Evolutionary conservation across 2,113 vertebrate genomes (phyloP).

Genomic region (Romanogobio albipinnatus): DNA sequence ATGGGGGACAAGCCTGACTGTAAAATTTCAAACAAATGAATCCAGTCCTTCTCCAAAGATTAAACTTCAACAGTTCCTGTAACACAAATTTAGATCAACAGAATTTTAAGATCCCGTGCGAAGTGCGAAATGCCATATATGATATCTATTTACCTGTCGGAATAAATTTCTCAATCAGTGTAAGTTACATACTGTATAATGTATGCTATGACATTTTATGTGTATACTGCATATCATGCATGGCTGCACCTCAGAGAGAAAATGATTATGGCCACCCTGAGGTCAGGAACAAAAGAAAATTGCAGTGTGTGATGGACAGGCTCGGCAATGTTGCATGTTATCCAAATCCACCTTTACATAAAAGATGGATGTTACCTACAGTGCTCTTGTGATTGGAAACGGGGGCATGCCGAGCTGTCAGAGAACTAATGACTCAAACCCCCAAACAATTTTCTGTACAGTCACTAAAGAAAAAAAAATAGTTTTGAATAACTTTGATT

Average conservation of each 20-base stretch:
- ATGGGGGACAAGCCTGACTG: not conserved
- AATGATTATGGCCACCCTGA: slow-evolving; percentile 35
- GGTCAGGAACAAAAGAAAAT: slow-evolving; percentile 32
- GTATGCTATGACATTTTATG: slow-evolving; percentile 18
- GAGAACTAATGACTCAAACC: slow-evolving; percentile 15
- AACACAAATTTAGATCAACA: not conserved
- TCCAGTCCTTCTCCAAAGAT: not conserved
- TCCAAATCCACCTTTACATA: slow-evolving; percentile 22
- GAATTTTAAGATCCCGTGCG: not conserved
- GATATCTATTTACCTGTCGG: not conserved
- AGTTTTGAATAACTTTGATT: slow-evolving; percentile 27
- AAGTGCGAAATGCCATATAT: not conserved
- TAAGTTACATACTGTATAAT: slow-evolving; percentile 1
- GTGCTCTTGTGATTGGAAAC: slow-evolving; percentile 23
- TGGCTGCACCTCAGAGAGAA: slow-evolving; percentile 27
- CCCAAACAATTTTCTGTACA: not conserved
- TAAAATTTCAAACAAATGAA: too few relatives aligned
- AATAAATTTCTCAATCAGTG: not conserved
- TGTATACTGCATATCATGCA: not conserved
- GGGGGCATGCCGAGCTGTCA: not conserved
- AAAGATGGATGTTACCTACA: slow-evolving; percentile 30
- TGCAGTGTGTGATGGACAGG: slow-evolving; percentile 1
- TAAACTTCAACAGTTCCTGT: not conserved
- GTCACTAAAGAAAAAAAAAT: not conserved
- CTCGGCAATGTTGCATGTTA: not conserved